Evolutionary conservation across 2,113 vertebrate genomes (phyloP), one percentile per base, ranked within the genome.

Genomic region (Platysteira castanea): DNA sequence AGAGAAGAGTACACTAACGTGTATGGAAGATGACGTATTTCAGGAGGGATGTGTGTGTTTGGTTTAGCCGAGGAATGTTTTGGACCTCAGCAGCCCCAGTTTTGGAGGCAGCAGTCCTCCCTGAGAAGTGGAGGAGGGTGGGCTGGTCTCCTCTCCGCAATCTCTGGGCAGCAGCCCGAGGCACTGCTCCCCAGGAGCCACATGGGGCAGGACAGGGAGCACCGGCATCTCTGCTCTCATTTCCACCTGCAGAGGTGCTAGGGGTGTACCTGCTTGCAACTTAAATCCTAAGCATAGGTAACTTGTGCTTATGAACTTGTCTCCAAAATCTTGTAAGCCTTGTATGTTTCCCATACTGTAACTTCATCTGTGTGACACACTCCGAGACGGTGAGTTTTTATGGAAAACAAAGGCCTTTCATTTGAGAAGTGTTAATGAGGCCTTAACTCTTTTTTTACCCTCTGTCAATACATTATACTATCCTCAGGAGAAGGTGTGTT

Each of bases 131-230:
- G 35, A 81, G 31, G 30, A 60, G 26, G 7, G 35, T 33, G 12
- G 9, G 3, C 9, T 30, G 15, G 14, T 64, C 10, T 75, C 33
- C 68, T 54, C 37, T 8, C 31, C 37, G 69, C 23, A 21, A 0
- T 4, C 20, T 15, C 35, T 42, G 83, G n/a, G 44, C 37, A 73
- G 63, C n/a, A 53, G 18, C 39, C 24, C 0, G 0, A n/a, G 44
- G 42, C 16, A 8, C 18, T 0, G 1, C 1, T 41, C 19, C 24
- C 31, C 33, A 46, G 63, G 23, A 59, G 33, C 35, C 21, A 14
- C 23, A 2, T 3, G 11, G 64, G 23, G 19, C n/a, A 35, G 52
- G 56, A 13, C 20, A 28, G 17, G 22, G 27, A 31, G 33, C 24
- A 7, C 11, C 57, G 75, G 10, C 18, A 6, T 35, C 67, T 50